These are phyloP conservation scores for Lamellibrachia satsuma DNA, from an alignment of 2,888 invertebrate genomes.

Conservation along the genomic window DNA sequence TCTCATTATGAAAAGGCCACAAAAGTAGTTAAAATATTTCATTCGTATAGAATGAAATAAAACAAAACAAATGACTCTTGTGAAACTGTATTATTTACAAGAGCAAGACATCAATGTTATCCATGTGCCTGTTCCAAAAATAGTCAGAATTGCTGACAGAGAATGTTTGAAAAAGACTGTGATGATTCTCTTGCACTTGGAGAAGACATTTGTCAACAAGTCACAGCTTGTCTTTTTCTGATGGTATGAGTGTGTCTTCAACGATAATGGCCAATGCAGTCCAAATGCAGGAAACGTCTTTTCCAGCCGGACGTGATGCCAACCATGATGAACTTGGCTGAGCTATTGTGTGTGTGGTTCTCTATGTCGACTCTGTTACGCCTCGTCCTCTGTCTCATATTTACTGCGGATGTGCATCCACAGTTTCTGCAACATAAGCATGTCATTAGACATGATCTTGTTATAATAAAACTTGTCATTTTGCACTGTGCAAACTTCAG, in stretches of 20 bases:
- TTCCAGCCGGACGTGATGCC: neutral
- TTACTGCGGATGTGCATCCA: constrained; percentile 17
- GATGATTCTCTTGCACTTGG: neutral
- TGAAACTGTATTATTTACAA: neutral
- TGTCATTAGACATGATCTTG: neutral
- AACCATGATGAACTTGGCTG: neutral
- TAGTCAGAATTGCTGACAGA: neutral
- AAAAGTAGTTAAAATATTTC: neutral
- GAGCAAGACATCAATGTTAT: neutral
- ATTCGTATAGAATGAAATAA: neutral
- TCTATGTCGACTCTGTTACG: neutral
- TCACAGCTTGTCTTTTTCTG: neutral
- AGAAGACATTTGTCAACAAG: neutral
- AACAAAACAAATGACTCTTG: neutral
- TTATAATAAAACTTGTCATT: neutral
- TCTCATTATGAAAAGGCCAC: neutral
- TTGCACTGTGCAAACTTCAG: neutral
- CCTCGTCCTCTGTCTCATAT: neutral
- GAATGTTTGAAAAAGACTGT: neutral
- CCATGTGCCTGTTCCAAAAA: neutral
- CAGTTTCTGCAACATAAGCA: neutral
- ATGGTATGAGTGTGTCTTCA: neutral
- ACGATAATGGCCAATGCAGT: neutral
- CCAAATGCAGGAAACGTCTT: neutral
- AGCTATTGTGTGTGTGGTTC: constrained; percentile 1